Percentiles rank a stretch among this genome's conserved stretches.
These are phyloP conservation scores for Mus pahari DNA, from an alignment of 2,113 vertebrate species.

Conservation along the genomic window DNA sequence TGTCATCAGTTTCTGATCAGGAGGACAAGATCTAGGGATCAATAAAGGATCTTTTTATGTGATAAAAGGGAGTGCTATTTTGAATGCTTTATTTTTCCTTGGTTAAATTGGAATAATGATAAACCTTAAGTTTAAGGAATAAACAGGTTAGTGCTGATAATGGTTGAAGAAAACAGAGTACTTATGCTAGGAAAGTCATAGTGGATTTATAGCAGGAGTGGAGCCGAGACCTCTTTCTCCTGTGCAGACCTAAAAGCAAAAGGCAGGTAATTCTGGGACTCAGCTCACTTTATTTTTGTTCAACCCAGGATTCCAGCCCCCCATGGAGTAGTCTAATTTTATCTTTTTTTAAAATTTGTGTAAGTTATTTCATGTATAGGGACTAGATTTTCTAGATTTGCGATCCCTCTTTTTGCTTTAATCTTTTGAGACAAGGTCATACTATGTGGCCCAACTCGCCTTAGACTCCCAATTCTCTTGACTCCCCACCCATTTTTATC, in stretches of 20 bases:
- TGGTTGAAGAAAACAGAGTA: not conserved
- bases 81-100: not conserved
- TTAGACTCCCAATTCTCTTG: not conserved
- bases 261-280: not conserved
- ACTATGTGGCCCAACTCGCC: not conserved
- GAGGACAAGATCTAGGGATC: not conserved
- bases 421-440: not conserved
- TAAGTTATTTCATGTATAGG: slow-evolving; percentile 21
- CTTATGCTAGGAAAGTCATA: not conserved
- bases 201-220: not conserved
- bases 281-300: not conserved
- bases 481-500: slow-evolving; percentile 7
- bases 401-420: not conserved
- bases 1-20: not conserved
- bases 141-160: not conserved
- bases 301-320: not conserved
- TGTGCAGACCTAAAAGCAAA: not conserved
- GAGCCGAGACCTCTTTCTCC: not conserved
- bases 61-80: not conserved
- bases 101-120: not conserved
- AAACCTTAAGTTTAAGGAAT: not conserved
- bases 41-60: not conserved
- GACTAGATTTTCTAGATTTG: not conserved
- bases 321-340: not conserved
- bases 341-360: not conserved